Conservation (phyloP, 2,888 invertebrate species). For the Ennomos erosarius region DNA sequence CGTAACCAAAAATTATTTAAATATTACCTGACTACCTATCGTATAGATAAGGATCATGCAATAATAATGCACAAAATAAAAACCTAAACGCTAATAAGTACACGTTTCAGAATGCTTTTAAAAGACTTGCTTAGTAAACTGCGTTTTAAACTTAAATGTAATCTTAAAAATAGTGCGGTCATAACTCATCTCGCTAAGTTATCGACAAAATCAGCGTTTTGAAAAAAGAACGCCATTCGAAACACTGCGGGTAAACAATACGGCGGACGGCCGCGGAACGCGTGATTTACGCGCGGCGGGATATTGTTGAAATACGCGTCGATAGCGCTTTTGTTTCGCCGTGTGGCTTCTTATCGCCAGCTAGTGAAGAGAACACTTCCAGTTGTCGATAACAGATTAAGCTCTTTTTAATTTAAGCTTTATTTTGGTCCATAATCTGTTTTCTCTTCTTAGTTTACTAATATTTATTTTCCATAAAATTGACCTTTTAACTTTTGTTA, state of each 20-base stretch:
- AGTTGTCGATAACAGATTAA: too few species aligned
- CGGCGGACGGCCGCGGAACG: constrained; percentile 55
- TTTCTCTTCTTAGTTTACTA: too few species aligned
- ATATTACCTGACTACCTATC: too few species aligned
- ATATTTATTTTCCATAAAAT: too few species aligned
- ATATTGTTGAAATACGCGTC: constrained; percentile 77
- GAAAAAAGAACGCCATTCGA: constrained; percentile 58
- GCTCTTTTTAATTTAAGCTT: too few species aligned
- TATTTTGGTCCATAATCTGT: too few species aligned
- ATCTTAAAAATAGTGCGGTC: constrained; percentile 37
- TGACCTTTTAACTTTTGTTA: too few species aligned
- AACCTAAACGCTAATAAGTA: too few species aligned
- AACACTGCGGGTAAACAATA: constrained; percentile 70
- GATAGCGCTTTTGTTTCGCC: constrained; percentile 78
- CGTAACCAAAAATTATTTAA: too few species aligned
- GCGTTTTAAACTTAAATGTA: background rate
- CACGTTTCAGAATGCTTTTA: too few species aligned
- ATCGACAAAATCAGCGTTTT: constrained; percentile 61
- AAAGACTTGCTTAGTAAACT: background rate
- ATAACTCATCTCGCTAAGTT: constrained; percentile 46
- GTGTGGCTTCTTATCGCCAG: constrained; percentile 70
- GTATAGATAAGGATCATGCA: too few species aligned
- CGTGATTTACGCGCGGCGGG: constrained; percentile 72
- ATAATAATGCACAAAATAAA: too few species aligned
- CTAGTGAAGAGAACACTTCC: constrained; percentile 45